phyloP scores from a whole-genome alignment of 1,140 invertebrate species.

The Kradibia gibbosae region DNA sequence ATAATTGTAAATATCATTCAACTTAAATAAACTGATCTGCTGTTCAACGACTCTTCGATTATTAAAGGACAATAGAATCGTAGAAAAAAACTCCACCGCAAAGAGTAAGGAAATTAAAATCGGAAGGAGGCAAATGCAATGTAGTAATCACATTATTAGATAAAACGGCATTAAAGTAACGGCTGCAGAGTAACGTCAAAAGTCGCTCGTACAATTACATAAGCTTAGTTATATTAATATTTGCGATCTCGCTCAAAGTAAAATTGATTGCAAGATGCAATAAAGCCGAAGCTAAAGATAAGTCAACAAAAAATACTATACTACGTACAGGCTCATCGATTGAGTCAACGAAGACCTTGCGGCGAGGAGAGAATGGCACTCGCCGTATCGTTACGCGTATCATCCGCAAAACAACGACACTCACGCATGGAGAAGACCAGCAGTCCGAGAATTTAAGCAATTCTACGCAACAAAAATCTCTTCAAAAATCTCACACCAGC shows the following conservation, averaged over 20 bases:
- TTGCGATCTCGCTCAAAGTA: neutral
- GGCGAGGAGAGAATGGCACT: conserved; percentile 81
- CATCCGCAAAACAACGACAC: conserved; percentile 90
- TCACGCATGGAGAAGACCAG: conserved; percentile 87
- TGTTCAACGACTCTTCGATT: too few relatives aligned
- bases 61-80: too few relatives aligned
- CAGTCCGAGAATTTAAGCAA: conserved; percentile 80
- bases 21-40: too few relatives aligned
- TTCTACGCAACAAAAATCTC: conserved; percentile 70
- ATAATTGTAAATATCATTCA: too few relatives aligned
- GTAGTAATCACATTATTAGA: too few relatives aligned
- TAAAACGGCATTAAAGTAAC: too few relatives aligned
- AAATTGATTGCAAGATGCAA: neutral
- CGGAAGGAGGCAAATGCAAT: too few relatives aligned
- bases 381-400: conserved; percentile 89
- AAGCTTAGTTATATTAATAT: neutral
- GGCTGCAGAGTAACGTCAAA: too few relatives aligned
- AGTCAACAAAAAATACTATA: neutral
- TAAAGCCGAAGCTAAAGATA: neutral
- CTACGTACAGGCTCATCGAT: conserved; percentile 76
- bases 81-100: too few relatives aligned
- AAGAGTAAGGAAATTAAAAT: too few relatives aligned
- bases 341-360: conserved; percentile 85
- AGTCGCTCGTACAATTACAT: neutral
- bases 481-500: conserved; percentile 68